A percentile compares a stretch with the other conserved stretches of the same genome.
phyloP scores from a whole-genome alignment of 2,888 invertebrate species.

The Agrochola lychnidis region DNA sequence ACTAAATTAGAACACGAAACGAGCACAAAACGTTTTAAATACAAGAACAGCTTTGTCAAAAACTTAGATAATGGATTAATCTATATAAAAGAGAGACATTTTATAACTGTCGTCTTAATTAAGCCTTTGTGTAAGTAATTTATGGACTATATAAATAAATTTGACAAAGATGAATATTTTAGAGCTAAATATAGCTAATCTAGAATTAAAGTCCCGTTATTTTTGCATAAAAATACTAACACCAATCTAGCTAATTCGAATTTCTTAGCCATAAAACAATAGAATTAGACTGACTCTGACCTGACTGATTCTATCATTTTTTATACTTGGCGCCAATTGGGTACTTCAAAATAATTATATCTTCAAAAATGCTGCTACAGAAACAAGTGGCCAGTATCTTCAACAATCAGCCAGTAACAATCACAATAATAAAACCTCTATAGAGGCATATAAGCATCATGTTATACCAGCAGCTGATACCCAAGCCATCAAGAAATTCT shows the following conservation, averaged over 20 bases:
- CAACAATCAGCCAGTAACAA: not conserved
- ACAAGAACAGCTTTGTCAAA: conserved; percentile 32
- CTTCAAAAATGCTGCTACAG: not conserved
- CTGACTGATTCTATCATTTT: not conserved
- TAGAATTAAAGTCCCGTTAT: conserved; percentile 15
- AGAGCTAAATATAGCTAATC: conserved; percentile 8
- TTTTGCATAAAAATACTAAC: not conserved
- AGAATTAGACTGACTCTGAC: not conserved
- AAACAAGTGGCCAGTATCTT: not conserved
- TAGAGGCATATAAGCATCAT: not conserved
- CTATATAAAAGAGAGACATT: conserved; percentile 10
- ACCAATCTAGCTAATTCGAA: not conserved
- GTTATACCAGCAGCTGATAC: conserved; percentile 50
- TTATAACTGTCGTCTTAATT: conserved; percentile 32
- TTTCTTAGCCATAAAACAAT: not conserved
- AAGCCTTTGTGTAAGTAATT: conserved; percentile 2
- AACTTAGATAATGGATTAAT: conserved; percentile 20
- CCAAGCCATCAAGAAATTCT: conserved; percentile 51
- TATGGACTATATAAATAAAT: conserved; percentile 18
- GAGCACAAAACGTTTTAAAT: conserved; percentile 1
- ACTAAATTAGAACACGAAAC: not conserved
- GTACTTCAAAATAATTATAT: not conserved
- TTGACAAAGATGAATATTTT: not conserved
- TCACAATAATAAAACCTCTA: conserved; percentile 28
- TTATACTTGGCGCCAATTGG: not conserved